Evolutionary conservation across 2,888 invertebrate species (phyloP).

Genomic region (Cyrtodaria siliqua): DNA sequence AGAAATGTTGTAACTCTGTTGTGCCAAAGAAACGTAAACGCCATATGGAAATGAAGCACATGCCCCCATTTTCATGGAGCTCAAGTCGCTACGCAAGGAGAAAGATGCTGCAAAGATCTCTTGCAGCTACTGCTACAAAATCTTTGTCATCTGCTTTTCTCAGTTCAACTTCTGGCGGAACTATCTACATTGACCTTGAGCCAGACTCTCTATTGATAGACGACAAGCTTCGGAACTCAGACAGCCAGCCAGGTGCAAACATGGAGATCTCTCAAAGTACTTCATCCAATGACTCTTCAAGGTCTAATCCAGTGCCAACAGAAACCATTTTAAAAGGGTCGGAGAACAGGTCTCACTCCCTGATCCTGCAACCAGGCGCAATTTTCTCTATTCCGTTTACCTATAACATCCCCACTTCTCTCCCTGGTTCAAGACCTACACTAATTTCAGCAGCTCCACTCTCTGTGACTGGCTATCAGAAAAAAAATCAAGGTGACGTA

Average conservation of each 20-base stretch:
- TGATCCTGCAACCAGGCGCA: conserved; percentile 72
- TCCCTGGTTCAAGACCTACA: conserved; percentile 8
- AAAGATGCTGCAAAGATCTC: conserved; percentile 36
- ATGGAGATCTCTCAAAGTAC: background rate
- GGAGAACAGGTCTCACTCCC: conserved; percentile 52
- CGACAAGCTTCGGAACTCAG: conserved; percentile 1
- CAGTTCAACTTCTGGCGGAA: conserved; percentile 21
- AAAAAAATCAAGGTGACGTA: no score
- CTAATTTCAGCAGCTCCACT: conserved; percentile 5
- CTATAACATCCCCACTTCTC: conserved; percentile 51
- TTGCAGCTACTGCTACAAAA: conserved; percentile 19
- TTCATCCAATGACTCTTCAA: background rate
- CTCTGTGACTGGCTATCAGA: background rate
- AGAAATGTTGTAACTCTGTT: conserved; percentile 82
- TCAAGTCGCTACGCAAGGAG: conserved; percentile 58
- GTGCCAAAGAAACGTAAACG: conserved; percentile 83
- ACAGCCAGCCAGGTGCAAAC: background rate
- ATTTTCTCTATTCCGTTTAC: conserved; percentile 76
- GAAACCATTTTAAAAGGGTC: conserved; percentile 1
- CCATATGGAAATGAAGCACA: conserved; percentile 79
- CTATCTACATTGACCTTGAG: conserved; percentile 76
- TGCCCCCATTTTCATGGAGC: conserved; percentile 59
- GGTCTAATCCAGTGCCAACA: background rate
- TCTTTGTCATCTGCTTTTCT: conserved; percentile 9
- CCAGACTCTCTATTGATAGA: conserved; percentile 40